Conservation (phyloP, 2,888 invertebrate genomes). For the Xestia xanthographa region DNA sequence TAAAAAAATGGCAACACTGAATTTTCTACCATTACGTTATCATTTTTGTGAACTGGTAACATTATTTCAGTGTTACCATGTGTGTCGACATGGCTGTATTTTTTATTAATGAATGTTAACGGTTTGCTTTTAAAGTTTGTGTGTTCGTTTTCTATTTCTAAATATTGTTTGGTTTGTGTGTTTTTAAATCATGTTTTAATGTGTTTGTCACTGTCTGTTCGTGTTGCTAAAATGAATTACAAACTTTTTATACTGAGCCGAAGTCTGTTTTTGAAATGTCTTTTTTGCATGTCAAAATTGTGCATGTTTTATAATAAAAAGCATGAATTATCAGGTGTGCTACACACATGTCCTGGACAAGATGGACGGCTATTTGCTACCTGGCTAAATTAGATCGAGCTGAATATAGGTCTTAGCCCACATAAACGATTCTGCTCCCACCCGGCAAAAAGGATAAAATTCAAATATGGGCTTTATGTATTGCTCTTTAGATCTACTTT, state of each 20-base stretch:
- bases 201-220: constrained; percentile 37
- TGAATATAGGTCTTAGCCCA: too few species aligned
- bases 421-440: too few species aligned
- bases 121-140: constrained; percentile 37
- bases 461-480: too few species aligned
- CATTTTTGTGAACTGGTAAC: constrained; percentile 39
- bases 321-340: constrained; percentile 17
- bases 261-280: constrained; percentile 16
- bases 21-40: constrained; percentile 24
- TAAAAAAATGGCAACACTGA: constrained; percentile 33
- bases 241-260: constrained; percentile 6
- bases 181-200: constrained; percentile 58
- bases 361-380: not conserved
- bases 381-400: not conserved
- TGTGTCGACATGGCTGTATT: constrained; percentile 29
- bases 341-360: not conserved
- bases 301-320: constrained; percentile 45
- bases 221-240: constrained; percentile 20
- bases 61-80: constrained; percentile 43
- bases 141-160: constrained; percentile 40
- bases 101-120: constrained; percentile 31
- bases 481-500: too few species aligned
- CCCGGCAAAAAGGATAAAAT: too few species aligned
- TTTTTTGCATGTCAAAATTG: constrained; percentile 37
- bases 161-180: constrained; percentile 41